Conservation (phyloP, 2,888 invertebrate genomes). For the Eumacrocentrus americanus region DNA sequence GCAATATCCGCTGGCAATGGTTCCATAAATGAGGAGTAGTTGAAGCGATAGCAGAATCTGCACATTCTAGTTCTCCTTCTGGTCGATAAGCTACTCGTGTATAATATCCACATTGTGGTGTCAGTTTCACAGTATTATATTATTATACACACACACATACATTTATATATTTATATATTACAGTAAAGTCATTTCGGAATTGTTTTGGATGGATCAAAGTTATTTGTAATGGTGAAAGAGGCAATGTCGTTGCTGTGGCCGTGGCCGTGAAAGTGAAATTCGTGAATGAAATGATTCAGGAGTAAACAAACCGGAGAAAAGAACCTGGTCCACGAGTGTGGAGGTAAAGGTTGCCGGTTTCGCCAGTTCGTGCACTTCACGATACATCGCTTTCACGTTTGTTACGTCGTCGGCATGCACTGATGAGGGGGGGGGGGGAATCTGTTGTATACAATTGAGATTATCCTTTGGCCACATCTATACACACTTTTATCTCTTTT, state of each 20-base stretch:
- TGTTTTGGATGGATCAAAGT: not conserved
- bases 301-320: slow-evolving; percentile 12
- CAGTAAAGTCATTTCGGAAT: slow-evolving; percentile 18
- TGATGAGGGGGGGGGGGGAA: too few relatives aligned
- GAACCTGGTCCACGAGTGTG: slow-evolving; percentile 29
- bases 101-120: too few relatives aligned
- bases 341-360: slow-evolving; percentile 30
- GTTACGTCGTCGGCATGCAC: not conserved
- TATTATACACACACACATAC: too few relatives aligned
- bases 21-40: not conserved
- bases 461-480: not conserved
- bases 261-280: slow-evolving; percentile 58
- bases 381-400: slow-evolving; percentile 20
- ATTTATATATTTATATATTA: slow-evolving; percentile 25
- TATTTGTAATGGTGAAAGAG: slow-evolving; percentile 1
- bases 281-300: slow-evolving; percentile 41
- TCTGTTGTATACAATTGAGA: not conserved
- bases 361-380: slow-evolving; percentile 9
- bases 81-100: too few relatives aligned
- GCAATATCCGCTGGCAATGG: slow-evolving; percentile 7
- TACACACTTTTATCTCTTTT: not conserved
- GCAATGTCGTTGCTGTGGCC: slow-evolving; percentile 39
- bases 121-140: too few relatives aligned
- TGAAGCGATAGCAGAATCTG: not conserved
- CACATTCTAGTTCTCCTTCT: slow-evolving; percentile 1